These are phyloP conservation scores for Galendromus occidentalis DNA, from an alignment of 1,140 invertebrate genomes.

Conservation along the genomic window DNA sequence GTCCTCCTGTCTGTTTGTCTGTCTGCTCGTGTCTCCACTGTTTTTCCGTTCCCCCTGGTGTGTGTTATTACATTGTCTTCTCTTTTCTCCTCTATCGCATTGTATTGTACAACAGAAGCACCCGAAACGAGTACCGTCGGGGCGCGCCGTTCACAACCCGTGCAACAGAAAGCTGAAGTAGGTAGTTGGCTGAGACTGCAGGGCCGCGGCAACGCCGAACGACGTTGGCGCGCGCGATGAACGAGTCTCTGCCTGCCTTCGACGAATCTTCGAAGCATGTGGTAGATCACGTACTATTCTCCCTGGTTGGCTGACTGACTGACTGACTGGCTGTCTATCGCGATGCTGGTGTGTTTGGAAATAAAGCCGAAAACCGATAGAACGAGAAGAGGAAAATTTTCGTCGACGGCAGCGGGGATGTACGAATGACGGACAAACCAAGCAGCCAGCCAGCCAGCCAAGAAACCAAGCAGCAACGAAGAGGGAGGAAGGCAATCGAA, in stretches of 20 bases:
- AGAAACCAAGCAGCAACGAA: too few species aligned
- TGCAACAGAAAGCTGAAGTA: background rate
- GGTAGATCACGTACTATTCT: slow-evolving; percentile 11
- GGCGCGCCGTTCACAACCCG: background rate
- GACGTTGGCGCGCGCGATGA: too few species aligned
- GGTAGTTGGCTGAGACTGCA: too few species aligned
- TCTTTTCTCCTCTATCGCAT: too few species aligned
- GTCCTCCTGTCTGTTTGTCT: background rate
- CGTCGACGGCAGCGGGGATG: too few species aligned
- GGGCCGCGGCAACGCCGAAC: background rate
- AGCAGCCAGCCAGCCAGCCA: too few species aligned
- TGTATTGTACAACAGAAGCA: slow-evolving; percentile 1
- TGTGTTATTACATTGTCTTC: background rate
- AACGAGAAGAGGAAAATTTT: too few species aligned
- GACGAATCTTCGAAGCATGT: background rate
- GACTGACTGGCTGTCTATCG: background rate
- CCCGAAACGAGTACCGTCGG: background rate
- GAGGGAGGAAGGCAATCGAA: too few species aligned
- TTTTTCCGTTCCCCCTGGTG: background rate
- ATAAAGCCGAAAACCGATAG: too few species aligned
- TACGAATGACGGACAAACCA: too few species aligned
- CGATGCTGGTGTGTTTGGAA: too few species aligned
- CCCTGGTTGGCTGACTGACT: background rate
- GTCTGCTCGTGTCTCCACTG: background rate
- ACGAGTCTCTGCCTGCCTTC: too few species aligned